Evolutionary conservation across 2,113 vertebrate genomes (phyloP).

Genomic region (Pipa parva): DNA sequence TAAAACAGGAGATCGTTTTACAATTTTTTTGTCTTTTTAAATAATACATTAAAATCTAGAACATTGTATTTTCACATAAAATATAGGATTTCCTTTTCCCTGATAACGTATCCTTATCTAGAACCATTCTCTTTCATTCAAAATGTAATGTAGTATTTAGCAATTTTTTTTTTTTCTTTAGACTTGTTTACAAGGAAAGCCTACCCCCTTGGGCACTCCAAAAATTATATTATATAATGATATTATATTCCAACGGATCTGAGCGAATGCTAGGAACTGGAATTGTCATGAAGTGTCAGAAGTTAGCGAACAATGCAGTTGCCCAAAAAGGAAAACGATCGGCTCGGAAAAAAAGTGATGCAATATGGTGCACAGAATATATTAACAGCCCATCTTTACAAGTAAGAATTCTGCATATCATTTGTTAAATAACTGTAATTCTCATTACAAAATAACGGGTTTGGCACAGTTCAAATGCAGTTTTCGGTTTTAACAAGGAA

Average conservation of each 20-base stretch:
- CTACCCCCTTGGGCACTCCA: too few relatives aligned
- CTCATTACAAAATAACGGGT: constrained; percentile 51
- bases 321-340: too few relatives aligned
- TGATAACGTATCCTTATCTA: constrained; percentile 23
- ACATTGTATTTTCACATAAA: constrained; percentile 57
- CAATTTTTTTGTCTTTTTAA: constrained; percentile 46
- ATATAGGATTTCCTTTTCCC: constrained; percentile 50
- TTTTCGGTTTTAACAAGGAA: constrained; percentile 68
- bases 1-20: constrained; percentile 73
- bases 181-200: too few relatives aligned
- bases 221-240: too few relatives aligned
- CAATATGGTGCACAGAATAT: constrained; percentile 36
- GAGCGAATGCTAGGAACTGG: too few relatives aligned
- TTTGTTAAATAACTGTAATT: constrained; percentile 21
- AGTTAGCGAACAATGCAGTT: too few relatives aligned
- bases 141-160: constrained; percentile 21
- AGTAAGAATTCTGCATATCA: constrained; percentile 29
- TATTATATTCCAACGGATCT: too few relatives aligned
- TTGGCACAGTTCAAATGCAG: constrained; percentile 76
- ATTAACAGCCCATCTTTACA: constrained; percentile 5
- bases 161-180: constrained; percentile 9
- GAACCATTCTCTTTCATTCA: constrained; percentile 20
- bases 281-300: too few relatives aligned
- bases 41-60: constrained; percentile 60
- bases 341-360: too few relatives aligned